These are phyloP conservation scores for Caenorhabditis parvicauda DNA, from an alignment of 2,888 invertebrate species.

Conservation along the genomic window DNA sequence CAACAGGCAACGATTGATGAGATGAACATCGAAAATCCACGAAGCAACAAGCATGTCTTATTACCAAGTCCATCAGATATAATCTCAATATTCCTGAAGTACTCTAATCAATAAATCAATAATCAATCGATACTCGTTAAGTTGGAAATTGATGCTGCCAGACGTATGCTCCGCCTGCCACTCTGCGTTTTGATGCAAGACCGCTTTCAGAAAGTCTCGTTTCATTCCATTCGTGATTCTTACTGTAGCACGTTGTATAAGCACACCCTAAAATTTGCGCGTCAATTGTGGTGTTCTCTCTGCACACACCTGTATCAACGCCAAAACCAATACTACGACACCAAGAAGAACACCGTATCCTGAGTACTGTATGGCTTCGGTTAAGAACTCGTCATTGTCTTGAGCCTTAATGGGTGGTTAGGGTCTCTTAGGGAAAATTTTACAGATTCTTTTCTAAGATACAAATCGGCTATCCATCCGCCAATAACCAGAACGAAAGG, in stretches of 20 bases:
- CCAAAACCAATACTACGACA: slow-evolving; percentile 19
- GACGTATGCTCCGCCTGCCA: slow-evolving; percentile 29
- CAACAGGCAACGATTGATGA: slow-evolving; percentile 32
- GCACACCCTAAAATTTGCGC: slow-evolving; percentile 17
- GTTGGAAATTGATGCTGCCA: slow-evolving; percentile 33
- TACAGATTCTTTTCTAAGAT: slow-evolving; percentile 20
- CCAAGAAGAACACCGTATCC: slow-evolving; percentile 16
- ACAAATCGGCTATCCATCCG: slow-evolving; percentile 33
- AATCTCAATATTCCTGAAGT: slow-evolving; percentile 28
- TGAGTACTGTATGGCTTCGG: slow-evolving; percentile 10
- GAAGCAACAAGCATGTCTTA: slow-evolving; percentile 34
- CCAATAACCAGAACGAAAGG: slow-evolving; percentile 33
- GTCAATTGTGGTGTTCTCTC: no score
- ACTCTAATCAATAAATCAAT: not conserved
- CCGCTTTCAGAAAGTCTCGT: slow-evolving; percentile 27
- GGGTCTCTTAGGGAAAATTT: not conserved
- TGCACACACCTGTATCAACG: slow-evolving; percentile 13
- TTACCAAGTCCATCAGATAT: slow-evolving; percentile 35
- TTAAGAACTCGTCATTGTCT: slow-evolving; percentile 16
- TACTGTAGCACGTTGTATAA: slow-evolving; percentile 20
- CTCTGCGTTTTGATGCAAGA: slow-evolving; percentile 34
- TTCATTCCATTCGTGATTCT: slow-evolving; percentile 15
- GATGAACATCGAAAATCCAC: slow-evolving; percentile 40
- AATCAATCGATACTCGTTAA: slow-evolving; percentile 33
- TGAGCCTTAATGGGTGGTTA: slow-evolving; percentile 5